These are phyloP conservation scores for Heliconius hewitsoni DNA, from an alignment of 1,140 invertebrate genomes.

Conservation along the genomic window DNA sequence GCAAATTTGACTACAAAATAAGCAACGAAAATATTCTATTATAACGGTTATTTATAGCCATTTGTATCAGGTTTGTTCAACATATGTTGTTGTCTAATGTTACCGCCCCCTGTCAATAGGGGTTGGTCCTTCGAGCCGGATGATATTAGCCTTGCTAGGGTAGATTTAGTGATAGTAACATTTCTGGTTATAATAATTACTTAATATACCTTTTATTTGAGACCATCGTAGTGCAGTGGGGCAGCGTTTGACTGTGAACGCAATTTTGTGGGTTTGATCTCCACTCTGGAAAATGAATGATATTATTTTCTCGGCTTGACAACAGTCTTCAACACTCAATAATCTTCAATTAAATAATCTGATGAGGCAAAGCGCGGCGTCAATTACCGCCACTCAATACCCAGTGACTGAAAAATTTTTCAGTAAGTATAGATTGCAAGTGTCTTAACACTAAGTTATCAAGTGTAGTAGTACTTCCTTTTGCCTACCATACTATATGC, in stretches of 20 bases:
- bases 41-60: constrained; percentile 15
- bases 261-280: not conserved
- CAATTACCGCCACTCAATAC: too few relatives aligned
- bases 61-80: constrained; percentile 19
- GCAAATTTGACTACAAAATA: constrained; percentile 3
- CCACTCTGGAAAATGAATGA: not conserved
- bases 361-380: too few relatives aligned
- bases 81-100: constrained; percentile 19
- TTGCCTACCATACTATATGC: too few relatives aligned
- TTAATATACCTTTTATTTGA: not conserved
- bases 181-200: constrained; percentile 1
- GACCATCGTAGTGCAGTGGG: not conserved
- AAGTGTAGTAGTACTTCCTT: too few relatives aligned
- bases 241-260: not conserved
- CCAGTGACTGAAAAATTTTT: too few relatives aligned
- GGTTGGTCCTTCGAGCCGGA: constrained; percentile 12
- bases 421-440: too few relatives aligned
- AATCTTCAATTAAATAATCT: too few relatives aligned
- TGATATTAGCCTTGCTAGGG: constrained; percentile 10
- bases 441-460: too few relatives aligned
- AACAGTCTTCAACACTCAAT: too few relatives aligned
- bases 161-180: constrained; percentile 14
- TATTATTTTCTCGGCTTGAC: too few relatives aligned
- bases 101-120: constrained; percentile 19
- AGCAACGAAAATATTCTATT: constrained; percentile 2